Conservation (phyloP, 2,113 vertebrate genomes). For the Sander lucioperca region DNA sequence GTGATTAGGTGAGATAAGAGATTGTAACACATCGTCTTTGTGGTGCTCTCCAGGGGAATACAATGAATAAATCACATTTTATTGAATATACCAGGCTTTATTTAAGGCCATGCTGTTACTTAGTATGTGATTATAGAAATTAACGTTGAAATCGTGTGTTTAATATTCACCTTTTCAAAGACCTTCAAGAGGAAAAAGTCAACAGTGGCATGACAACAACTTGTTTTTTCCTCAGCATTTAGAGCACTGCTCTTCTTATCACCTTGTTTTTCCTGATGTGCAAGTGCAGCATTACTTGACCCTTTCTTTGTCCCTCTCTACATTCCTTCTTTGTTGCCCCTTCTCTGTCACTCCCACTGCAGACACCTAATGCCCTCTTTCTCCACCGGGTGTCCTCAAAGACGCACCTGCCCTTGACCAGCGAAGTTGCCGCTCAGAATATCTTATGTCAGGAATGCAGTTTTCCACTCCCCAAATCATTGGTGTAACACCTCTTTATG, state of each 20-base stretch:
- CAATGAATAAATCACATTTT: slow-evolving; percentile 46
- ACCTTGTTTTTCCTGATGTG: slow-evolving; percentile 52
- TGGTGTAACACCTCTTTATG: slow-evolving; percentile 56
- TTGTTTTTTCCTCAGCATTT: slow-evolving; percentile 30
- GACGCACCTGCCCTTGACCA: slow-evolving; percentile 54
- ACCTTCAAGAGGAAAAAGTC: slow-evolving; percentile 45
- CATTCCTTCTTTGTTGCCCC: background rate
- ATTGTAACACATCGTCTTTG: slow-evolving; percentile 41
- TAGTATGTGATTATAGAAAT: slow-evolving; percentile 28
- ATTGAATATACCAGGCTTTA: slow-evolving; percentile 32
- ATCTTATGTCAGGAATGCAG: slow-evolving; percentile 35
- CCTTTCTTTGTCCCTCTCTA: slow-evolving; percentile 3
- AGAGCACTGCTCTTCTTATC: slow-evolving; percentile 59
- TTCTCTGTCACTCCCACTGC: slow-evolving; percentile 21
- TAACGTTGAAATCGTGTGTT: slow-evolving; percentile 30
- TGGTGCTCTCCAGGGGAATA: slow-evolving; percentile 16
- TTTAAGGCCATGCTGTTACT: slow-evolving; percentile 25
- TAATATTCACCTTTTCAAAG: background rate
- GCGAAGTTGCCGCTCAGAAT: slow-evolving; percentile 41
- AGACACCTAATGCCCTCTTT: slow-evolving; percentile 26
- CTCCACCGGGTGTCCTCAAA: slow-evolving; percentile 35
- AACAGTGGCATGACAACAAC: slow-evolving; percentile 10
- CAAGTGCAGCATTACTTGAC: slow-evolving; percentile 31
- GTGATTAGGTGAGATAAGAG: slow-evolving; percentile 50
- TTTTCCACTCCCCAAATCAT: slow-evolving; percentile 54